A percentile compares a stretch with the other conserved stretches of the same genome.
These are phyloP conservation scores for Tenebrosternarchus preto DNA, from an alignment of 2,113 vertebrate species.

Conservation along the genomic window DNA sequence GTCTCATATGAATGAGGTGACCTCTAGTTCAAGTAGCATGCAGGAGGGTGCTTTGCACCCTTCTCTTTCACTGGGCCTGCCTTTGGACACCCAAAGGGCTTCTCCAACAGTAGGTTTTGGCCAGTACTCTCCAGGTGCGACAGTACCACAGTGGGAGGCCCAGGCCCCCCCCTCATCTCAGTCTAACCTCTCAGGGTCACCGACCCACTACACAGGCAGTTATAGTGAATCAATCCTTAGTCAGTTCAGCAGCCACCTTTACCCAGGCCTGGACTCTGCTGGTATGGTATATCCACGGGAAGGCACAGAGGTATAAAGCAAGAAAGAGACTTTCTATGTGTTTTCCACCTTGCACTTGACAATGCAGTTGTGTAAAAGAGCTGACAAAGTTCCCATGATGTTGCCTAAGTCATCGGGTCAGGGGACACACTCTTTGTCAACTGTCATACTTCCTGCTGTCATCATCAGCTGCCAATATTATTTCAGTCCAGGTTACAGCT, in stretches of 20 bases:
- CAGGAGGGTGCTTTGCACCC: conserved; percentile 67
- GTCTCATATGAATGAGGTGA: conserved; percentile 80
- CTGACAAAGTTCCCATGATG: conserved; percentile 25
- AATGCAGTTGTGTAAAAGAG: conserved; percentile 29
- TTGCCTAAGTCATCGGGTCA: conserved; percentile 51
- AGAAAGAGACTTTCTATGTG: neutral
- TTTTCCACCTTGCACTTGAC: conserved; percentile 43
- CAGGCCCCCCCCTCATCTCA: conserved; percentile 57
- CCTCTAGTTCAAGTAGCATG: conserved; percentile 59
- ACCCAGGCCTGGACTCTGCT: conserved; percentile 70
- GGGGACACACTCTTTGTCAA: conserved; percentile 36
- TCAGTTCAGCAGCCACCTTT: conserved; percentile 78
- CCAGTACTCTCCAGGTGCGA: conserved; percentile 74
- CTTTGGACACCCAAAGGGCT: conserved; percentile 71
- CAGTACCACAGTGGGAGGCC: conserved; percentile 72
- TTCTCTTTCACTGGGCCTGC: conserved; percentile 69
- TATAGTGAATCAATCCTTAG: conserved; percentile 77
- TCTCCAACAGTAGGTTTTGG: conserved; percentile 72
- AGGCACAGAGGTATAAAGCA: conserved; percentile 78
- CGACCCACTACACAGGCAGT: conserved; percentile 67
- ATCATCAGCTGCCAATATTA: conserved; percentile 29
- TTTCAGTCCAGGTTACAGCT: conserved; percentile 14
- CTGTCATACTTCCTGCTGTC: conserved; percentile 27
- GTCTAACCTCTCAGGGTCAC: conserved; percentile 62
- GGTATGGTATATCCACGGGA: conserved; percentile 74